Evolutionary conservation across 2,113 vertebrate genomes (phyloP).

Genomic region (Herpailurus yagouaroundi): DNA sequence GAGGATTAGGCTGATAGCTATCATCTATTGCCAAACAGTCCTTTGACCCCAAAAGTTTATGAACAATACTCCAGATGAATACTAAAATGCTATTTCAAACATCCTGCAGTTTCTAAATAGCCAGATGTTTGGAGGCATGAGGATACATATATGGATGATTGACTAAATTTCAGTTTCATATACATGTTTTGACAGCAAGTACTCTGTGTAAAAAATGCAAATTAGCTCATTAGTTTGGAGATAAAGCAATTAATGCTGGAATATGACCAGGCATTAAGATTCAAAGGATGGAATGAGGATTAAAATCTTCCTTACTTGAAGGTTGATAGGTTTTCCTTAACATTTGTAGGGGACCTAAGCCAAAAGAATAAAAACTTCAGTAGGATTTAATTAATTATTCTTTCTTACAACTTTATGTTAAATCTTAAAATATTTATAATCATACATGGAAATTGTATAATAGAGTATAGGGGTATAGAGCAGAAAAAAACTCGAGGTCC

Average conservation of each 20-base stretch:
- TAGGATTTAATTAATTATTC: neutral
- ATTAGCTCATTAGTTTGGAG: slow-evolving; percentile 76
- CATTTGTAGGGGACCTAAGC: neutral
- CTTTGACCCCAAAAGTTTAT: slow-evolving; percentile 33
- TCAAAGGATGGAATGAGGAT: slow-evolving; percentile 38
- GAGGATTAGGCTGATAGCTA: neutral
- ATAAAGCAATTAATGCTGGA: slow-evolving; percentile 74
- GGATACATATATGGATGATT: slow-evolving; percentile 34
- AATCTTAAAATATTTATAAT: slow-evolving; percentile 8
- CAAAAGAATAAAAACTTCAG: neutral
- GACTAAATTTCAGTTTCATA: slow-evolving; percentile 62
- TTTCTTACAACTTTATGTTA: neutral
- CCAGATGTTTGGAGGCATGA: slow-evolving; percentile 62
- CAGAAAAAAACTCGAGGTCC: neutral
- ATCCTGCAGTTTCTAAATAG: neutral
- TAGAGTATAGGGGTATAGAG: neutral
- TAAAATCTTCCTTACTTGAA: slow-evolving; percentile 28
- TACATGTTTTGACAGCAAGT: slow-evolving; percentile 69
- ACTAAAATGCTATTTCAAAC: slow-evolving; percentile 21
- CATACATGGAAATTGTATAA: neutral
- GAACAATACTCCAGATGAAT: slow-evolving; percentile 1
- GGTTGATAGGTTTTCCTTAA: neutral
- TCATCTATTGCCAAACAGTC: slow-evolving; percentile 3
- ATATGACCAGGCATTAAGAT: slow-evolving; percentile 61
- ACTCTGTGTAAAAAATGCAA: slow-evolving; percentile 70